phyloP scores from a whole-genome alignment of 2,797 vertebrate species.

The Arnoldichthys spilopterus region DNA sequence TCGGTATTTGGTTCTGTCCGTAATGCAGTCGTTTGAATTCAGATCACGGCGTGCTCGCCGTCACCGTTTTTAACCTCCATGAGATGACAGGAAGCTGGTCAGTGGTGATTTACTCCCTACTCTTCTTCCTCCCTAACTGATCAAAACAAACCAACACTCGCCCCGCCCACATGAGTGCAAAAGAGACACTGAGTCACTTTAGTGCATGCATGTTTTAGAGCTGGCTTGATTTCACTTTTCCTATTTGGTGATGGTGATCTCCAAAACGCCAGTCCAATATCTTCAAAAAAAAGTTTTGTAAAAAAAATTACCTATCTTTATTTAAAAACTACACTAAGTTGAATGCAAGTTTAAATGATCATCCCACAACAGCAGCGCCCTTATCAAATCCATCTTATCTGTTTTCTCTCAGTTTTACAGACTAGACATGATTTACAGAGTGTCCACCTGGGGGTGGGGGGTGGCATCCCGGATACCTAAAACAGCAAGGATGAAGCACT shows the following conservation, averaged over 20 bases:
- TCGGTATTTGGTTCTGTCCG: constrained; percentile 13
- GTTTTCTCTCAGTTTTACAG: not conserved
- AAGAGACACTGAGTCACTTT: not conserved
- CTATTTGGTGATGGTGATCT: not conserved
- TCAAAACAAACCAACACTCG: constrained; percentile 21
- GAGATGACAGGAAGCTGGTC: constrained; percentile 38
- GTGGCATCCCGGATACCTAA: constrained; percentile 53
- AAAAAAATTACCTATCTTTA: too few relatives aligned
- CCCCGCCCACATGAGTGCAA: not conserved
- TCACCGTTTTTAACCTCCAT: constrained; percentile 19
- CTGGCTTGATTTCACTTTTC: not conserved
- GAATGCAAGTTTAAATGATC: not conserved
- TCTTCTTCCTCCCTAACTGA: constrained; percentile 27
- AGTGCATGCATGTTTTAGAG: not conserved
- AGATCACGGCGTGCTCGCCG: constrained; percentile 21
- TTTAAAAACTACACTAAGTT: too few relatives aligned
- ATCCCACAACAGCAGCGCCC: not conserved
- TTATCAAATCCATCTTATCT: not conserved
- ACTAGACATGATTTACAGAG: constrained; percentile 18
- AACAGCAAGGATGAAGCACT: constrained; percentile 53
- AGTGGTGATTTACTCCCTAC: constrained; percentile 35
- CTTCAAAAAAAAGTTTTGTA: not conserved
- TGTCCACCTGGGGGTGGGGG: constrained; percentile 37
- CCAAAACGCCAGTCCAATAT: not conserved
- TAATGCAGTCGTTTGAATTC: constrained; percentile 23